Evolutionary conservation across 2,113 vertebrate species (phyloP).

Genomic region (Euleptes europaea): DNA sequence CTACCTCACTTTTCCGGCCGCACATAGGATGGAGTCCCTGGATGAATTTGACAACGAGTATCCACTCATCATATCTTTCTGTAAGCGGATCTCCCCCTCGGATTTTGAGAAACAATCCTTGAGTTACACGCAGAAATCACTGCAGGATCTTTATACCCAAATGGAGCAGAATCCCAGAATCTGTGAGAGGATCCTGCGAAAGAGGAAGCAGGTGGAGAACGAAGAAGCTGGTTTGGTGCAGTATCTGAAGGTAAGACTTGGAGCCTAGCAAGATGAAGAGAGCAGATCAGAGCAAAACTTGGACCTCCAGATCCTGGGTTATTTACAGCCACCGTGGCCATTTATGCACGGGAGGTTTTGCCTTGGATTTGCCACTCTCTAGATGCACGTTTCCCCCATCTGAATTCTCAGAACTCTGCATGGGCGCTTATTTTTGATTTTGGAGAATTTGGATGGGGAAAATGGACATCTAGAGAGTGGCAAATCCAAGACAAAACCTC

Average conservation of each 20-base stretch:
- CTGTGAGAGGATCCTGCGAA: conserved; percentile 53
- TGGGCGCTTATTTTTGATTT: no score
- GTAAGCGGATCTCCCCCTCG: conserved; percentile 62
- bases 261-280: no score
- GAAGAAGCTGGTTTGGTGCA: conserved; percentile 51
- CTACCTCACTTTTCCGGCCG: not conserved
- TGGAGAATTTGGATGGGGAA: no score
- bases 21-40: conserved; percentile 57
- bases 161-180: conserved; percentile 57
- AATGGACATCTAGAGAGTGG: no score
- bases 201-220: conserved; percentile 57
- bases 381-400: no score
- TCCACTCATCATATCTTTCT: conserved; percentile 58
- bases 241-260: conserved; percentile 55
- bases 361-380: no score
- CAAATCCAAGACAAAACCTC: no score
- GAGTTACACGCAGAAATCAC: conserved; percentile 53
- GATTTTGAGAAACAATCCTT: conserved; percentile 64
- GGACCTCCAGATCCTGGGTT: no score
- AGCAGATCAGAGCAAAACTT: fast-evolving
- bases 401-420: no score
- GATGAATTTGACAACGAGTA: conserved; percentile 62
- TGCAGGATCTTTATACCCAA: conserved; percentile 52
- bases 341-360: no score
- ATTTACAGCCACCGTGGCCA: no score